Base-by-base conservation (phyloP, 2,113 vertebrate species). In the Ancistrus triradiatus region DNA sequence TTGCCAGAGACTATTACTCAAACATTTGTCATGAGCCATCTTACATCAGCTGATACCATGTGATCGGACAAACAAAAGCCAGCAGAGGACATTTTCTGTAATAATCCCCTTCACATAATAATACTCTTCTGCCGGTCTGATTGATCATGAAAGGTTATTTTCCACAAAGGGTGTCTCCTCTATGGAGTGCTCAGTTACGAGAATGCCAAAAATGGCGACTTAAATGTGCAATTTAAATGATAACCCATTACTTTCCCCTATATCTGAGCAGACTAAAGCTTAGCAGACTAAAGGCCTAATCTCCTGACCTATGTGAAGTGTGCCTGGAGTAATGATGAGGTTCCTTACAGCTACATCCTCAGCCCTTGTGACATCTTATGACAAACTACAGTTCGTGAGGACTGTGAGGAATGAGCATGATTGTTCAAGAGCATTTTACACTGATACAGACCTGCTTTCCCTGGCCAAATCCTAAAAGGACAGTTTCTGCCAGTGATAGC, bases 91-190 rank as follows among this genome's bases (percentile, higher is more conserved):
- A 8, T 70, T 59, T 70, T 43, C 27, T 9, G 14, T 57, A 58
- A 51, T 59, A 52, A 53, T 31, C 40, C 24, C n/a, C 48, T 51
- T 59, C 24, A 38, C n/a, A 7, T 66, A 59, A 66, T 66, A 66
- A 58, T 50, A 68, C 70, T 59, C 59, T 68, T 51, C 28, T 24
- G 46, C 19, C 10, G 9, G 48, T 21, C 24, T 47, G 33, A 56
- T 66, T 57, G 24, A 47, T 47, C 38, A 61, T 51, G 40, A 48
- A 46, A 58, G 50, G 47, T 58, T 27, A 24, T 55, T 74, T 69
- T 51, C 21, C 21, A 13, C 43, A 51, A 48, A 58, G 47, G 38
- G 46, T 18, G 22, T 53, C 40, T 33, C 25, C 42, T 55, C 56
- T 25, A 47, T 14, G 5, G 13, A 55, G 56, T 53, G 40, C 28